Evolutionary conservation across 2,888 invertebrate species (phyloP).

Genomic region (Drosophila prostipennis): DNA sequence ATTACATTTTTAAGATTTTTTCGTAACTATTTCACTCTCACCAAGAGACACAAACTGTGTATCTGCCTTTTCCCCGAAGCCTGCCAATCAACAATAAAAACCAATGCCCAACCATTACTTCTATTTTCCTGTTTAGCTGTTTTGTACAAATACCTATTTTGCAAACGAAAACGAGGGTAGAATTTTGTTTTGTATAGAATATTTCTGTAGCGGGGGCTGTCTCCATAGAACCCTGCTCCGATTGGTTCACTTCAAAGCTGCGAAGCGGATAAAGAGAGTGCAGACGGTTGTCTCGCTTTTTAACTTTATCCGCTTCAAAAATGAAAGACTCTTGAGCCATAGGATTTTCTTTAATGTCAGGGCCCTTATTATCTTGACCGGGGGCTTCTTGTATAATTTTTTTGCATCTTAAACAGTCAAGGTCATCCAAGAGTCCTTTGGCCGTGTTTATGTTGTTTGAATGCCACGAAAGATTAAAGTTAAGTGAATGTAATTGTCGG

Average conservation of each 20-base stretch:
- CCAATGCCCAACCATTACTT: slow-evolving; percentile 4
- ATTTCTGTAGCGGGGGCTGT: slow-evolving; percentile 9
- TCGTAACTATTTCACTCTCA: background rate
- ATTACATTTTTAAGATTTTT: background rate
- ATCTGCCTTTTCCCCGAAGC: slow-evolving; percentile 6
- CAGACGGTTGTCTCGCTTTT: slow-evolving; percentile 66
- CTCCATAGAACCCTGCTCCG: slow-evolving; percentile 23
- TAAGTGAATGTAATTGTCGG: background rate
- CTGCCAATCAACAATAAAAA: slow-evolving; percentile 33
- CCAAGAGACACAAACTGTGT: background rate
- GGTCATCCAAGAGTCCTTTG: slow-evolving; percentile 55
- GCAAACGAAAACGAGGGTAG: slow-evolving; percentile 41
- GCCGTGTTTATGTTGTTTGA: slow-evolving; percentile 6
- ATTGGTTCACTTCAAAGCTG: slow-evolving; percentile 53
- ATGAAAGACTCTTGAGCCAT: slow-evolving; percentile 56
- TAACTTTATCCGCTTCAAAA: slow-evolving; percentile 68
- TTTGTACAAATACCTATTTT: slow-evolving; percentile 3
- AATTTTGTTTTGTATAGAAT: slow-evolving; percentile 4
- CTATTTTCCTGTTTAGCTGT: slow-evolving; percentile 47
- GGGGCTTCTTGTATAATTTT: slow-evolving; percentile 55
- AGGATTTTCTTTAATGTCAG: slow-evolving; percentile 35
- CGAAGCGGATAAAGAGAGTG: slow-evolving; percentile 56
- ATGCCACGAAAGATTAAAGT: slow-evolving; percentile 1
- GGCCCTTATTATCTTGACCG: slow-evolving; percentile 5
- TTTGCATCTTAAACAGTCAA: slow-evolving; percentile 58